phyloP scores from a whole-genome alignment of 2,888 invertebrate genomes.

The Galerucella pusilla region DNA sequence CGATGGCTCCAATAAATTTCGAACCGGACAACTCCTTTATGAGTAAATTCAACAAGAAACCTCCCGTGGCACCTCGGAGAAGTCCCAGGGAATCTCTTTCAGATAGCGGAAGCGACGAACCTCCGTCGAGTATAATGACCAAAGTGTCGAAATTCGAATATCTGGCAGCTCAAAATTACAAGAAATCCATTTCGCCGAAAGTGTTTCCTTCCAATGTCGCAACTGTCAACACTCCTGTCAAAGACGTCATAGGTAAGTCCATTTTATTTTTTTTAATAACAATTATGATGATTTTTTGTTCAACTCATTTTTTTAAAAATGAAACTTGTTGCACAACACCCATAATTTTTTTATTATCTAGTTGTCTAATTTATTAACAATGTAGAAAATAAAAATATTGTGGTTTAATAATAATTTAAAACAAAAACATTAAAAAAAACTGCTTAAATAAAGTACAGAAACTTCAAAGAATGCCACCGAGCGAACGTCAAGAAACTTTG shows the following conservation, averaged over 20 bases:
- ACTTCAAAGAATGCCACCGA: too few relatives aligned
- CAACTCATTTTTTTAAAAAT: too few relatives aligned
- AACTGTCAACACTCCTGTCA: slow-evolving; percentile 84
- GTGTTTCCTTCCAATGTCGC: slow-evolving; percentile 83
- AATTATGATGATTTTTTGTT: not conserved
- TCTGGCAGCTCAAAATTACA: slow-evolving; percentile 74
- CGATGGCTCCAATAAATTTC: slow-evolving; percentile 83
- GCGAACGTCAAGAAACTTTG: too few relatives aligned
- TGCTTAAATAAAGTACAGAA: too few relatives aligned
- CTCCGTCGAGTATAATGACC: slow-evolving; percentile 74
- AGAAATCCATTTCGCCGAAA: slow-evolving; percentile 75
- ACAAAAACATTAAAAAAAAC: too few relatives aligned
- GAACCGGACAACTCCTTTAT: slow-evolving; percentile 60
- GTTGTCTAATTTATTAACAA: too few relatives aligned
- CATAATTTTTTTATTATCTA: not conserved
- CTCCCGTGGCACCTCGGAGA: slow-evolving; percentile 74
- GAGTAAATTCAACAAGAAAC: slow-evolving; percentile 69
- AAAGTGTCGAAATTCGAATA: slow-evolving; percentile 86
- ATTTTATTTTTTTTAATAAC: not conserved
- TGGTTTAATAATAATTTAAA: too few relatives aligned
- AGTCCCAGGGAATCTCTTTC: slow-evolving; percentile 65
- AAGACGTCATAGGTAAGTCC: slow-evolving; percentile 75
- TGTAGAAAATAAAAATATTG: too few relatives aligned
- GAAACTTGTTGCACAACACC: too few relatives aligned
- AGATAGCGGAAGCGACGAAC: slow-evolving; percentile 67